Base-by-base conservation (phyloP, 2,113 vertebrate genomes). In the Hippocampus mohnikei region DNA sequence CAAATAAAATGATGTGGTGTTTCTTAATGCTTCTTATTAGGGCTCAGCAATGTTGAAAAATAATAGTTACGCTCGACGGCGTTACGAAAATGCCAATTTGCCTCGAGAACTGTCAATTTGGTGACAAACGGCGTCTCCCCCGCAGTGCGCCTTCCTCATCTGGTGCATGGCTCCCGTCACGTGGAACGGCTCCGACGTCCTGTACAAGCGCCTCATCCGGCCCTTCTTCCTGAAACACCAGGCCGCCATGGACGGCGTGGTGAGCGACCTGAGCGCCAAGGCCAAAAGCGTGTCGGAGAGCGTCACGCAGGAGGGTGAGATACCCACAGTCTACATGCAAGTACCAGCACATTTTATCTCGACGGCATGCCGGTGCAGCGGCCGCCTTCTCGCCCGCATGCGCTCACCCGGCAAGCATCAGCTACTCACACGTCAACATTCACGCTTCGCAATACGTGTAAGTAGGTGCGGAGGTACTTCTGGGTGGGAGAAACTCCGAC, bases 111-210 rank as follows among this genome's bases (percentile, higher is more conserved):
- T 6, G 21, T 12, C 23, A 2, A 11, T 2, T 46, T 65, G 5
- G 2, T 16, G 2, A 25, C 44, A 3, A 50, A 18, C 18, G 41
- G 16, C 25, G 11, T 33, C 40, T 76, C 16, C 71, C 69, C 46
- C 46, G 9, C 91, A 99, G 97, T 98, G 96, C 84, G n/a, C 94
- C 78, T 98, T 99, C 93, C 91, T 99, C 89, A 63, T 98, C 52
- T 99, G 96, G 95, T 99, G 96, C 83, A 99, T 99, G 97, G 91
- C 90, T 7, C 97, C 97, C 0, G 85, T 95, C n/a, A 84, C 92
- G 0, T 98, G 96, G 95, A 98, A 98, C 0, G 97, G 97, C 21
- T 95, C 97, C 0, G 93, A 92, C 25, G 11, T 95, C n/a, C 71
- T 99, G 58, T 99, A 99, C 81, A 90, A 46, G 0, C 93, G 71